Evolutionary conservation across 2,113 vertebrate genomes (phyloP), one percentile per base, ranked within the genome.

Genomic region (Gobius niger): DNA sequence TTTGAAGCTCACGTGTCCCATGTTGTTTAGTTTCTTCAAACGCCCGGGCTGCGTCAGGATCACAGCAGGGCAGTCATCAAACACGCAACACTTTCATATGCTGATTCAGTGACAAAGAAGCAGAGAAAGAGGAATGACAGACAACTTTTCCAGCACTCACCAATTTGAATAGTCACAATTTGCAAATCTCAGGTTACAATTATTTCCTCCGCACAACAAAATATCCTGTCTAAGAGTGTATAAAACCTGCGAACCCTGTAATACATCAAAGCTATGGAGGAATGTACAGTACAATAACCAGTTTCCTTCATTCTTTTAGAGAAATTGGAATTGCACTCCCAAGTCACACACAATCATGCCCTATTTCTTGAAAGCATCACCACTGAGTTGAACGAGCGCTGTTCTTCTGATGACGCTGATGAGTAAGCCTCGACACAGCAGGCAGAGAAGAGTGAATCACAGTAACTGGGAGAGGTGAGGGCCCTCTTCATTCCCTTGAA

Each of bases 1-100:
- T 80, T 82, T 83, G 86, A 87, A 84, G 81, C 75, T 67, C 81
- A 78, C 76, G 61, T 54, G 10, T 66, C 54, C 52, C 72, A 50
- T 81, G 79, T 73, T 84, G 68, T 79, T 67, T 71, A 34, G 49
- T 72, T 73, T 72, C 47, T 78, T 86, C 78, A 87, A 80, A 83
- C 61, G 71, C 74, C 51, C 42, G 1, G 9, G n/a, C 51, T 18
- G 51, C 51, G n/a, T 18, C 51, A 15, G 24, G 54, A 57, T 53
- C 66, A 49, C 70, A 62, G 19, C 47, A 9, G 72, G 68, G 24
- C 24, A 64, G 51, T 65, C 52, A 63, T 78, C 76, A 67, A 51
- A 68, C 65, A 56, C 2, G 24, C 44, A 86, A 70, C 44, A 82
- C 83, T 88, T 90, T 89, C 24, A 34, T 72, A 87, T 87, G 85